phyloP scores from a whole-genome alignment of 2,888 invertebrate genomes.

The Parnassius smintheus region DNA sequence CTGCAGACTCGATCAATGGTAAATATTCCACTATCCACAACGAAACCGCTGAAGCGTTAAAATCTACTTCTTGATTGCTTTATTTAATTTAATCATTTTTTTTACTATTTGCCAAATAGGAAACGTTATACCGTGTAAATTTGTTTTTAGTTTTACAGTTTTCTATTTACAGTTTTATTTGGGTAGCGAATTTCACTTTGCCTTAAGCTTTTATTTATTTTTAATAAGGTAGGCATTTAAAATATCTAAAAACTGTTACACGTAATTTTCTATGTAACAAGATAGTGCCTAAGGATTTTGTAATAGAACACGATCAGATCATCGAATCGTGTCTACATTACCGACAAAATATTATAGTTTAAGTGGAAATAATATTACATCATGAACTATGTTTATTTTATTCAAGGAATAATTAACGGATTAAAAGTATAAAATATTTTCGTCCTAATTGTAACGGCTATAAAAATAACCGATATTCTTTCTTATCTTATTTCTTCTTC shows the following conservation, averaged over 20 bases:
- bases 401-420: too few relatives aligned
- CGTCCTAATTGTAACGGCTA: too few relatives aligned
- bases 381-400: neutral
- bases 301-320: conserved; percentile 1
- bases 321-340: conserved; percentile 6
- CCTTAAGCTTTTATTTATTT: conserved; percentile 20
- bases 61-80: conserved; percentile 63
- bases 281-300: neutral
- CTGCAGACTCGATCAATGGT: conserved; percentile 50
- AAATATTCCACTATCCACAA: conserved; percentile 56
- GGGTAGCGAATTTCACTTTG: conserved; percentile 36
- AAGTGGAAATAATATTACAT: neutral
- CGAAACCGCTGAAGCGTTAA: conserved; percentile 50
- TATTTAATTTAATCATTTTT: conserved; percentile 69
- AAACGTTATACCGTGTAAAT: conserved; percentile 45
- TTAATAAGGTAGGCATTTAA: neutral
- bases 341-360: conserved; percentile 1
- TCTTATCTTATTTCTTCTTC: too few relatives aligned
- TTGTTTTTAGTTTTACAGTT: conserved; percentile 42
- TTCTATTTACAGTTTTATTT: conserved; percentile 40
- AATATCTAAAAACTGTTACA: conserved; percentile 1
- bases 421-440: too few relatives aligned
- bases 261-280: neutral
- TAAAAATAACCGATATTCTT: too few relatives aligned
- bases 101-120: conserved; percentile 38